phyloP scores from a whole-genome alignment of 2,113 vertebrate species.

The Aythya baeri region DNA sequence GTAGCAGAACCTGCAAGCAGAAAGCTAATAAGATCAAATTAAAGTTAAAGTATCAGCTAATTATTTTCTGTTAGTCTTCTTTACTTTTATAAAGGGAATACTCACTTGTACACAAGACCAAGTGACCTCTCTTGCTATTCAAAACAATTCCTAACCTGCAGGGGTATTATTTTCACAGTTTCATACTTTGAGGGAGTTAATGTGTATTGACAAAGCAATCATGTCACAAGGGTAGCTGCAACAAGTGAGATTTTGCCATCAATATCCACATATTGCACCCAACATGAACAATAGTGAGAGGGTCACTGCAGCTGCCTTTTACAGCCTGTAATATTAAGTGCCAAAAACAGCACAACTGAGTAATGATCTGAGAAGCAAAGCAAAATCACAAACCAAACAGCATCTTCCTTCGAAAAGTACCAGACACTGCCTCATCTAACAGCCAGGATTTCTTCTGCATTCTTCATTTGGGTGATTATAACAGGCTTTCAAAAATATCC shows the following conservation, averaged over 20 bases:
- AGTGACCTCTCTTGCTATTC: not conserved
- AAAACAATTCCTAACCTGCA: not conserved
- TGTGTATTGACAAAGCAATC: not conserved
- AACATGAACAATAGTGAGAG: not conserved
- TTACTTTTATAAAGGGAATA: slow-evolving; percentile 17
- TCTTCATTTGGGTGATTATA: not conserved
- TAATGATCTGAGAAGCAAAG: not conserved
- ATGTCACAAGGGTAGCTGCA: not conserved
- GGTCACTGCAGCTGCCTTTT: not conserved
- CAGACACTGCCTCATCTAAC: not conserved
- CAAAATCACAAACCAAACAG: not conserved
- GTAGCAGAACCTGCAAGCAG: slow-evolving; percentile 49
- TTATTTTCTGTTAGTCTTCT: not conserved
- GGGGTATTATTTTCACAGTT: not conserved
- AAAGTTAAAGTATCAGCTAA: slow-evolving; percentile 64
- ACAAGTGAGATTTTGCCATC: not conserved
- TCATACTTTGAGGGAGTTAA: not conserved
- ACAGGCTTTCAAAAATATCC: not conserved
- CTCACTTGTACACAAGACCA: not conserved
- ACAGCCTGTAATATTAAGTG: not conserved
- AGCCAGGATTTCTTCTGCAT: not conserved
- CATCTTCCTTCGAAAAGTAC: not conserved
- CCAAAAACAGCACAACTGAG: not conserved
- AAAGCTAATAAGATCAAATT: slow-evolving; percentile 57
- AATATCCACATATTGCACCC: not conserved